Evolutionary conservation across 2,797 vertebrate genomes (phyloP).

Genomic region (Borostomias antarcticus): DNA sequence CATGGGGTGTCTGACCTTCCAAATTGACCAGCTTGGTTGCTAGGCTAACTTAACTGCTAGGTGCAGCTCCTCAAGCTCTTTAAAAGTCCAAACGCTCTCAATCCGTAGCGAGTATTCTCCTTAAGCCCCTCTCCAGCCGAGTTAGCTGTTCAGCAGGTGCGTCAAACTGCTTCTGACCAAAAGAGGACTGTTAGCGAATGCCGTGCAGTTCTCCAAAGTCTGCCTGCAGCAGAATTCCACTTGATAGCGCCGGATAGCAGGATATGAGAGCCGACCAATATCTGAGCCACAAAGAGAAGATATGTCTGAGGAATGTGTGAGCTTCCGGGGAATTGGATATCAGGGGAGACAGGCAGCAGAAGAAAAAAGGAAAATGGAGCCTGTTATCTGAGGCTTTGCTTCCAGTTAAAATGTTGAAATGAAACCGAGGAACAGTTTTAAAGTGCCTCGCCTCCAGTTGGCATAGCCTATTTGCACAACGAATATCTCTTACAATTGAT

Average conservation of each 20-base stretch:
- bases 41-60: no score
- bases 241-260: background rate
- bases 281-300: background rate
- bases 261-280: background rate
- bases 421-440: constrained; percentile 4
- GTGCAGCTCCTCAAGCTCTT: background rate
- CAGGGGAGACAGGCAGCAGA: background rate
- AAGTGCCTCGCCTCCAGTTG: background rate
- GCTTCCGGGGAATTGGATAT: constrained; percentile 4
- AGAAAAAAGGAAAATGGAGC: background rate
- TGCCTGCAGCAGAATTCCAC: background rate
- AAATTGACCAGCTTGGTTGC: background rate
- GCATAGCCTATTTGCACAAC: no score
- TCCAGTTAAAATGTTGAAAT: background rate
- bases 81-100: background rate
- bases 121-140: background rate
- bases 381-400: background rate
- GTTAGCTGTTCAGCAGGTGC: background rate
- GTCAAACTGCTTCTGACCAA: constrained; percentile 2
- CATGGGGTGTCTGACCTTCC: background rate
- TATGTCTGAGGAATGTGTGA: background rate
- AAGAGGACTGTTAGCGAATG: background rate
- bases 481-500: background rate
- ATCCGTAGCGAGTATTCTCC: background rate
- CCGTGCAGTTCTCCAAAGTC: background rate